Conservation (phyloP, 1,140 invertebrate species). For the Centruroides sculpturatus region DNA sequence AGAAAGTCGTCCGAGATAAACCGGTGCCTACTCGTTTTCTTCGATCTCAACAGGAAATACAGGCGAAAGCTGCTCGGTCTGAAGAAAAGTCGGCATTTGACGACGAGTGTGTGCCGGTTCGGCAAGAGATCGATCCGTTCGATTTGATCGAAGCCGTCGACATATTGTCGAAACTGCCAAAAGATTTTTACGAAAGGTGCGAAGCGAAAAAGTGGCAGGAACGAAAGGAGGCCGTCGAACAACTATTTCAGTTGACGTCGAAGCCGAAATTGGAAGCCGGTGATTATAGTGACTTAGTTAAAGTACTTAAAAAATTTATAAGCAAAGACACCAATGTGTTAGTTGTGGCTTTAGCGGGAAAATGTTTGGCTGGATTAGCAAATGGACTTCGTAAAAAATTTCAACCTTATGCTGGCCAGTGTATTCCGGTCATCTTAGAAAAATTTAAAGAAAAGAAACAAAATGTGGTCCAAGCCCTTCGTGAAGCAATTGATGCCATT, state of each 20-base stretch:
- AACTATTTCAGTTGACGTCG: constrained; percentile 51
- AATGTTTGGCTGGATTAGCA: constrained; percentile 69
- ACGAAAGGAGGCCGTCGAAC: constrained; percentile 76
- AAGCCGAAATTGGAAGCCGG: constrained; percentile 76
- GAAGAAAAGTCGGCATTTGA: constrained; percentile 22
- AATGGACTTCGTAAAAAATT: constrained; percentile 78
- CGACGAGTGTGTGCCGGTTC: neutral
- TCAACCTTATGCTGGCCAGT: constrained; percentile 55
- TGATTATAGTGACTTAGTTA: constrained; percentile 82
- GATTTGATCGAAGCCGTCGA: constrained; percentile 84
- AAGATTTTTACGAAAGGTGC: constrained; percentile 79
- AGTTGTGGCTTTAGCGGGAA: constrained; percentile 70
- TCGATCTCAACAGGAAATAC: constrained; percentile 72
- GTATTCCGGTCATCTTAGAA: constrained; percentile 66
- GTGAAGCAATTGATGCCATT: constrained; percentile 85
- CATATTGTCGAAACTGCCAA: constrained; percentile 78
- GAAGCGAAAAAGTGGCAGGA: constrained; percentile 98
- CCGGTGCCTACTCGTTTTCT: constrained; percentile 61
- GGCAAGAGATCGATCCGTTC: constrained; percentile 66
- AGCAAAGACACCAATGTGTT: constrained; percentile 93
- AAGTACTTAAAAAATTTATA: constrained; percentile 70
- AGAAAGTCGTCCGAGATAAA: constrained; percentile 50
- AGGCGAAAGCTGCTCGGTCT: constrained; percentile 42
- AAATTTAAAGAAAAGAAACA: constrained; percentile 98
- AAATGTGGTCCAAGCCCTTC: constrained; percentile 65